Conservation (phyloP, 2,113 vertebrate species). For the Ammodramus savannarum region DNA sequence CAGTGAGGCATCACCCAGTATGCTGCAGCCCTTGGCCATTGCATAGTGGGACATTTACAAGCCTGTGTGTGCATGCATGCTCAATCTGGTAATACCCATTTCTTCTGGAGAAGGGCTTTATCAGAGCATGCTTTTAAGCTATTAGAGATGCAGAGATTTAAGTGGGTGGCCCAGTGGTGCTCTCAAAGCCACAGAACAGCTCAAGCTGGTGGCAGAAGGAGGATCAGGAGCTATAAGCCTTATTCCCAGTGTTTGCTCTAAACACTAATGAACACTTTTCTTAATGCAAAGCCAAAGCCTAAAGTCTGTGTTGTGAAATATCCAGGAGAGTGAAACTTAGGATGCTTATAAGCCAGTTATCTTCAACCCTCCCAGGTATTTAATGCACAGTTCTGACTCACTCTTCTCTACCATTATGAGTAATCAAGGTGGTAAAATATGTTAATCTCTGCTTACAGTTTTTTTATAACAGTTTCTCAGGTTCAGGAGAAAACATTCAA, state of each 20-base stretch:
- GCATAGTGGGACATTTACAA: background rate
- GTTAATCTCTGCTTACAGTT: background rate
- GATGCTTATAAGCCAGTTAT: slow-evolving; percentile 26
- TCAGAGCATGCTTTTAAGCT: background rate
- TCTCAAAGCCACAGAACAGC: background rate
- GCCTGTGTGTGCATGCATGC: background rate
- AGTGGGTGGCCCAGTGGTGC: background rate
- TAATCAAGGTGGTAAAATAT: background rate
- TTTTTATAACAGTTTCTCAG: background rate
- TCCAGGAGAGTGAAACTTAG: background rate
- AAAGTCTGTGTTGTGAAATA: background rate
- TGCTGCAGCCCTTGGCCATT: background rate
- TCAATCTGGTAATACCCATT: background rate
- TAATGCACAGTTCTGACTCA: background rate
- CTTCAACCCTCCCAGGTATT: background rate
- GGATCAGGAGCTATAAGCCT: background rate
- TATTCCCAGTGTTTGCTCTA: background rate
- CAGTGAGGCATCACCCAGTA: background rate
- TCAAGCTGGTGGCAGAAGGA: background rate
- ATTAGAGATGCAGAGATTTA: background rate
- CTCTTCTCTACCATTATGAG: background rate
- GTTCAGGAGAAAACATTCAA: background rate
- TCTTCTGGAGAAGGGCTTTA: background rate
- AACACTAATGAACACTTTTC: background rate
- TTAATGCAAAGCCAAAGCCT: background rate